Conservation (phyloP, 2,113 vertebrate genomes). For the Gopherus evgoodei region DNA sequence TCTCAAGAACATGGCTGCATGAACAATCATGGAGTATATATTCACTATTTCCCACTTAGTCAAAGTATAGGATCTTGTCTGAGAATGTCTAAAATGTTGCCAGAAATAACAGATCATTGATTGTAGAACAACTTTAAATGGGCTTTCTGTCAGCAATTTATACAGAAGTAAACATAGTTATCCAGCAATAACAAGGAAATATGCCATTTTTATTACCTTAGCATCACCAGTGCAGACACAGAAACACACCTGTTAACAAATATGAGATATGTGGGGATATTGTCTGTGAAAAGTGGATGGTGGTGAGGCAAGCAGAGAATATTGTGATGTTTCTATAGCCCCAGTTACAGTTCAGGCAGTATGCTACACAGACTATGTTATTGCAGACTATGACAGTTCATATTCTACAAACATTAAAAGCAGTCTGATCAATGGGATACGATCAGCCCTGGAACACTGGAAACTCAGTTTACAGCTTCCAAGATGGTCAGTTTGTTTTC, state of each 20-base stretch:
- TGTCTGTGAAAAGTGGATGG: not conserved
- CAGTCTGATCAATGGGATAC: not conserved
- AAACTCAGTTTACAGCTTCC: not conserved
- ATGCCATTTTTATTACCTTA: conserved; percentile 8
- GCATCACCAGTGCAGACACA: not conserved
- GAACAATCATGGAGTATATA: not conserved
- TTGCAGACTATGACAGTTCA: not conserved
- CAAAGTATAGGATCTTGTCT: not conserved
- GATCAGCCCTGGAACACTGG: not conserved
- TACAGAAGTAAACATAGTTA: conserved; percentile 29
- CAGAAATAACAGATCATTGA: conserved; percentile 4
- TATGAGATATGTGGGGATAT: not conserved
- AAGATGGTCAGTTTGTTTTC: conserved; percentile 16
- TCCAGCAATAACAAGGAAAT: conserved; percentile 15
- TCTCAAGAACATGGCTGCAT: conserved; percentile 13
- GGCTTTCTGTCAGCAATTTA: conserved; percentile 8
- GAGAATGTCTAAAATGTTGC: not conserved
- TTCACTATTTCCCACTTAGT: not conserved
- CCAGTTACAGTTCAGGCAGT: not conserved
- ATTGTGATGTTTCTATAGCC: not conserved
- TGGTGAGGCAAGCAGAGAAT: not conserved
- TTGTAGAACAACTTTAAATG: not conserved
- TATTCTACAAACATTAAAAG: not conserved
- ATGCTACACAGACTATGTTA: rapidly evolving
- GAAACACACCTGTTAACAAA: not conserved